phyloP scores from a whole-genome alignment of 2,797 vertebrate species.

The Falco novaeseelandiae region DNA sequence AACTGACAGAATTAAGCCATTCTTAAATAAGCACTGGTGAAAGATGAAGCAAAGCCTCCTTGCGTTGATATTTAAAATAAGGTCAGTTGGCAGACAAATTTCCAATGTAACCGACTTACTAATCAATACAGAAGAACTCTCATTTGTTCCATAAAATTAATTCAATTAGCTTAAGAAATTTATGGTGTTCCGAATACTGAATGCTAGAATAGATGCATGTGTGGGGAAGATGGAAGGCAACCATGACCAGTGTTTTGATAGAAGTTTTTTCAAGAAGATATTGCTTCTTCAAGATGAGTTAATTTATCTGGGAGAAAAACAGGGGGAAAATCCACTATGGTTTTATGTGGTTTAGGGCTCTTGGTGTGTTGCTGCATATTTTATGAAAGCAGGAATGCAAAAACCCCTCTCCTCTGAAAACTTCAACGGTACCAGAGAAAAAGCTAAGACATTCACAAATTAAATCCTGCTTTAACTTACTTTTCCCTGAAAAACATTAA shows the following conservation, averaged over 20 bases:
- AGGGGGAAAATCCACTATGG: background rate
- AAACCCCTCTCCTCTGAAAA: background rate
- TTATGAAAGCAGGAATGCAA: background rate
- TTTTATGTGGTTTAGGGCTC: background rate
- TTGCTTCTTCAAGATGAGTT: background rate
- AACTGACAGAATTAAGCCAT: background rate
- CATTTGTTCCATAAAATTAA: background rate
- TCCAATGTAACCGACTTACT: background rate
- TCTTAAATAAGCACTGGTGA: background rate
- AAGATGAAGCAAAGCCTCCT: background rate
- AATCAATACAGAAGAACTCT: slow-evolving; percentile 1
- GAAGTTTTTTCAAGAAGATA: background rate
- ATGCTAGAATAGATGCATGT: background rate
- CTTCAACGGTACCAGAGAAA: background rate
- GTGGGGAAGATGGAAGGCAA: background rate
- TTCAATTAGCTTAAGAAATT: background rate
- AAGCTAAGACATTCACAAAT: background rate
- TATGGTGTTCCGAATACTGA: background rate
- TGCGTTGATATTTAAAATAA: background rate
- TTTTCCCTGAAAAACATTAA: background rate
- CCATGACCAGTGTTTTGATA: background rate
- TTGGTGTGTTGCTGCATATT: background rate
- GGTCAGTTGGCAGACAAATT: background rate
- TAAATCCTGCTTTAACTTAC: background rate
- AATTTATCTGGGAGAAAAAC: background rate